Evolutionary conservation across 35 echinoderm and acorn worm genomes (phyloP).

Genomic region (Apostichopus japonicus): DNA sequence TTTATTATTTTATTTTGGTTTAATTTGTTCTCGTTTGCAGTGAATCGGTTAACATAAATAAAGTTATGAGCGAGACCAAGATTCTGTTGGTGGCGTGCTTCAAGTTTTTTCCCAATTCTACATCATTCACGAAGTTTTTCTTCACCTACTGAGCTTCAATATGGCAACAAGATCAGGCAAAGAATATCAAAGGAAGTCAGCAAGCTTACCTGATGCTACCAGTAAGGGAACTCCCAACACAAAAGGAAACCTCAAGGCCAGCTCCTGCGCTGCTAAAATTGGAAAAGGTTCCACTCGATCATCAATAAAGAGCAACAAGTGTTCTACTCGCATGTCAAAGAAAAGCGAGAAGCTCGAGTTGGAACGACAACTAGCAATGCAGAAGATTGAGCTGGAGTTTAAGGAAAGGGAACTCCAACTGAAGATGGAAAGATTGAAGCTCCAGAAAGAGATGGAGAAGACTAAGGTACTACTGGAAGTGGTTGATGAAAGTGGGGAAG

Average conservation of each 20-base stretch:
- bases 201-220: no score
- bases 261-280: neutral
- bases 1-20: no score
- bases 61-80: no score
- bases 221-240: neutral
- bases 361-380: conserved; percentile 23
- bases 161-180: no score
- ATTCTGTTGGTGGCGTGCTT: no score
- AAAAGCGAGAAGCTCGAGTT: conserved; percentile 1
- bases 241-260: neutral
- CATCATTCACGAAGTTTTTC: neutral
- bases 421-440: neutral
- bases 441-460: conserved; percentile 24
- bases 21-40: no score
- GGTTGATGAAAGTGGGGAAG: neutral
- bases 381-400: conserved; percentile 38
- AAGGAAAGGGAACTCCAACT: neutral
- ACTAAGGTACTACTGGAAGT: neutral
- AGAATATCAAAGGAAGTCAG: no score
- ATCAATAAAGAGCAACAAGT: conserved; percentile 7
- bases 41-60: no score
- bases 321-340: neutral
- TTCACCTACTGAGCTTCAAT: no score
- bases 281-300: neutral
- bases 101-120: no score